Evolutionary conservation across 2,797 vertebrate genomes (phyloP).

Genomic region (Momotus momota): DNA sequence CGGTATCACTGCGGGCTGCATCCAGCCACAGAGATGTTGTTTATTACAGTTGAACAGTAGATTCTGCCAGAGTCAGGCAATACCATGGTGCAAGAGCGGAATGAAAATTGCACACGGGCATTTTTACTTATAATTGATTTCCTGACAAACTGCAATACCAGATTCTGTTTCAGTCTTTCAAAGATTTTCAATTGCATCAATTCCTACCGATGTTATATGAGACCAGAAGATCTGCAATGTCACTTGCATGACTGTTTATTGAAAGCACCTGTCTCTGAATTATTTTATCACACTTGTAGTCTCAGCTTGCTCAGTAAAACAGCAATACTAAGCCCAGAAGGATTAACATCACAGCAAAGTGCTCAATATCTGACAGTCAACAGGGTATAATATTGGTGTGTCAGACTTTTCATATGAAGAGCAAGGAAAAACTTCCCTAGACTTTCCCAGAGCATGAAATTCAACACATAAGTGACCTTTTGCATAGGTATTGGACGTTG

Average conservation of each 20-base stretch:
- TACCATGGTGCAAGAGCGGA: neutral
- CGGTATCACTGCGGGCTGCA: neutral
- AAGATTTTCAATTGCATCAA: neutral
- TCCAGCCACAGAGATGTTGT: neutral
- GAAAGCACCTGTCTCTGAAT: neutral
- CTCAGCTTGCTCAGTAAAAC: conserved; percentile 31
- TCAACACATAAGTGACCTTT: neutral
- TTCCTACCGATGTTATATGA: neutral
- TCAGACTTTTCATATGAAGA: neutral
- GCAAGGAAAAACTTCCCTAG: neutral
- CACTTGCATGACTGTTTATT: neutral
- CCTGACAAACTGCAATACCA: neutral
- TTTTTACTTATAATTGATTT: neutral
- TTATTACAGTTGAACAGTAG: neutral
- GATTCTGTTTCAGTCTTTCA: neutral
- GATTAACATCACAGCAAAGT: neutral
- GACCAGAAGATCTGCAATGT: neutral
- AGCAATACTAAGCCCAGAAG: neutral
- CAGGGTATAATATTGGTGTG: neutral
- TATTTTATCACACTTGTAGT: neutral
- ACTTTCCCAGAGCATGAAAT: neutral
- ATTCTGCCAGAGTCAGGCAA: neutral
- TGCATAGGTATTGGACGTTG: neutral
- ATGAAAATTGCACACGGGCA: neutral
- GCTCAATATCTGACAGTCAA: neutral